These are phyloP conservation scores for Oncorhynchus kisutch DNA, from an alignment of 2,113 vertebrate genomes.

Conservation along the genomic window DNA sequence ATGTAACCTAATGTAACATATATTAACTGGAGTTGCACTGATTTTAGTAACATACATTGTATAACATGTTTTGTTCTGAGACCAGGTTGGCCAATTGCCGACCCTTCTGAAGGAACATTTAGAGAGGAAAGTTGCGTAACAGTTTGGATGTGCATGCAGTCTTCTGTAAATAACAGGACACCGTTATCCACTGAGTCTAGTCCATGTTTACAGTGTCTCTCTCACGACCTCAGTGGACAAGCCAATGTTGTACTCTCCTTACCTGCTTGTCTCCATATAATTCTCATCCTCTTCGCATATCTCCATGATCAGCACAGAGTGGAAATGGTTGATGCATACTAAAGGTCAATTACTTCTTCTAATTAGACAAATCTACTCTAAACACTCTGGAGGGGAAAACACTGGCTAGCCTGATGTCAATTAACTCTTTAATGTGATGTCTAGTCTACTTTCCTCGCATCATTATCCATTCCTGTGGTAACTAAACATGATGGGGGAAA, in stretches of 20 bases:
- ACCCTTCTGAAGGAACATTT: neutral
- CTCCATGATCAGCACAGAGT: constrained; percentile 35
- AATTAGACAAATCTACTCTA: neutral
- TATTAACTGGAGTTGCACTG: too few species aligned
- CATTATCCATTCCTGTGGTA: too few species aligned
- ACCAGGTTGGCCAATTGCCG: too few species aligned
- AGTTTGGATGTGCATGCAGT: constrained; percentile 41
- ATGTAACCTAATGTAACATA: too few species aligned
- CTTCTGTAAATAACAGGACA: constrained; percentile 17
- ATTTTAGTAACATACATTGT: too few species aligned
- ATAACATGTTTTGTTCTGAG: too few species aligned
- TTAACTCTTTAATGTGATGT: too few species aligned
- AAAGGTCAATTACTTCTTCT: neutral
- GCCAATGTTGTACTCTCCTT: constrained; percentile 54
- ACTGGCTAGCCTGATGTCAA: neutral
- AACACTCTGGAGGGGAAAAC: neutral
- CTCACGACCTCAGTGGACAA: constrained; percentile 55
- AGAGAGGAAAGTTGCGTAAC: constrained; percentile 59
- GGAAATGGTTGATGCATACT: neutral
- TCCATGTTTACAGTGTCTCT: neutral
- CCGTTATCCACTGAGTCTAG: neutral
- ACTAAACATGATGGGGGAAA: too few species aligned
- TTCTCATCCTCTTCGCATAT: constrained; percentile 49
- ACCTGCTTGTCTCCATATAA: neutral
- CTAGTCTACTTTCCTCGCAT: too few species aligned